Evolutionary conservation across 2,888 invertebrate genomes (phyloP).

Genomic region (Tryphoninae sp.): DNA sequence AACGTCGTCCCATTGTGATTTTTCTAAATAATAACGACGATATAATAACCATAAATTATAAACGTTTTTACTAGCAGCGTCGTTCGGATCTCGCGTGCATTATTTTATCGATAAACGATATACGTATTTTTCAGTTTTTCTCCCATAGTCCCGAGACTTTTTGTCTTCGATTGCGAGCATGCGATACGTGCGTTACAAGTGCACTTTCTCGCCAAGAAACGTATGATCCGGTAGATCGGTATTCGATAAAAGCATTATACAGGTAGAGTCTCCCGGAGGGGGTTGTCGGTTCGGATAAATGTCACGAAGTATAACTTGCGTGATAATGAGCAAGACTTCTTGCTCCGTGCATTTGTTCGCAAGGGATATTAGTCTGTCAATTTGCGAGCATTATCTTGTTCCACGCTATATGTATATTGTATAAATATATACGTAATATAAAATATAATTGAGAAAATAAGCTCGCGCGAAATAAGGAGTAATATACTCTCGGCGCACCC

Average conservation of each 20-base stretch:
- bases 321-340: constrained; percentile 58
- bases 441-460: background rate
- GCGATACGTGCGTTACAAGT: constrained; percentile 20
- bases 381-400: constrained; percentile 56
- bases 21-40: constrained; percentile 13
- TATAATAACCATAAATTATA: background rate
- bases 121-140: constrained; percentile 34
- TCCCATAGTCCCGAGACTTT: constrained; percentile 3
- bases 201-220: constrained; percentile 36
- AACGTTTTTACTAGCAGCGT: background rate
- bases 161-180: constrained; percentile 35
- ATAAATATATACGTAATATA: too few relatives aligned
- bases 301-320: constrained; percentile 60
- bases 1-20: background rate
- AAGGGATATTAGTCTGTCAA: constrained; percentile 64
- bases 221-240: constrained; percentile 40
- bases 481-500: background rate
- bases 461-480: background rate
- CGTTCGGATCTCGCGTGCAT: constrained; percentile 8
- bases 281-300: constrained; percentile 58
- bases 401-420: background rate
- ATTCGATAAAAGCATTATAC: constrained; percentile 48
- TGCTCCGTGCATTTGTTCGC: constrained; percentile 22
- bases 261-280: constrained; percentile 8
- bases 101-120: constrained; percentile 37